A percentile compares a stretch with the other conserved stretches of the same genome.
These are phyloP conservation scores for Gymnocypris eckloni DNA, from an alignment of 2,797 vertebrate genomes.

Conservation along the genomic window DNA sequence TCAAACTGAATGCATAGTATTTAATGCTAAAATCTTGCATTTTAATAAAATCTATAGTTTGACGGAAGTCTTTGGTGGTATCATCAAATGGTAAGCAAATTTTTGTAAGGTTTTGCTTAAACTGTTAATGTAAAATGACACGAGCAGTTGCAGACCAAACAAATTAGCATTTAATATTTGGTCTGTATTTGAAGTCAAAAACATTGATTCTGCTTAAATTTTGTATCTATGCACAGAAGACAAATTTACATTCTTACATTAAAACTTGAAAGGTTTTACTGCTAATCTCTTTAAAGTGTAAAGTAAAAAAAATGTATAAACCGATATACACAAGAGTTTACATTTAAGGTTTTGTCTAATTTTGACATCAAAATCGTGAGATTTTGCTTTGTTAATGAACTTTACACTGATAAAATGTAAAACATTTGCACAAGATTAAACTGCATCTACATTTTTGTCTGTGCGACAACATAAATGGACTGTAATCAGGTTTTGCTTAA, in stretches of 20 bases:
- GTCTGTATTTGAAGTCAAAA: neutral
- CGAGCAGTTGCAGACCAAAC: neutral
- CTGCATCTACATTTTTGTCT: neutral
- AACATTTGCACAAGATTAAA: neutral
- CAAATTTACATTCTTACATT: neutral
- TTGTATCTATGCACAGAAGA: neutral
- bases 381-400: neutral
- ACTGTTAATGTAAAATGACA: neutral
- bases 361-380: neutral
- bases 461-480: neutral
- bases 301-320: neutral
- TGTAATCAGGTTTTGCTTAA: neutral
- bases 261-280: no score
- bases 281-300: no score
- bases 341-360: neutral
- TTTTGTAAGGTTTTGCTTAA: neutral
- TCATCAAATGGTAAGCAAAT: neutral
- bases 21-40: neutral
- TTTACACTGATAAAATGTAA: neutral
- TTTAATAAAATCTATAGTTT: neutral
- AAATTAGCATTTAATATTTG: neutral
- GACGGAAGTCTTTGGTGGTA: neutral
- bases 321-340: neutral
- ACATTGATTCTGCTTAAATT: neutral
- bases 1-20: neutral